Percentiles rank a stretch among this genome's conserved stretches.
Evolutionary conservation across 2,113 vertebrate genomes (phyloP).

Genomic region (Cochlearius cochlearius): DNA sequence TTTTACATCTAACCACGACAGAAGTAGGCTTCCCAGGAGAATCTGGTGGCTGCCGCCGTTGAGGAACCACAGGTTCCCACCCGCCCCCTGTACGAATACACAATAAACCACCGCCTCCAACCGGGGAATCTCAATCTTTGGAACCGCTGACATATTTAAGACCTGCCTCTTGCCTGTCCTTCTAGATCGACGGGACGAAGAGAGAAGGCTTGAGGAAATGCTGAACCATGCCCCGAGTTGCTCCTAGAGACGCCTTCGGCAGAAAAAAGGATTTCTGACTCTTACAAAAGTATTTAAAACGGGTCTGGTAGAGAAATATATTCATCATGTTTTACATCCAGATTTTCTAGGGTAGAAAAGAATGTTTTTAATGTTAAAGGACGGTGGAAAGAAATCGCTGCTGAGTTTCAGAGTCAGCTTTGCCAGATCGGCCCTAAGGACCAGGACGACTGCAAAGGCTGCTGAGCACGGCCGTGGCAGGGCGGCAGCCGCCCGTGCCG

Average conservation of each 20-base stretch:
- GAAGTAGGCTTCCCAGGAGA: not conserved
- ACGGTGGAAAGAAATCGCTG: not conserved
- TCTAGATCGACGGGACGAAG: fast-evolving
- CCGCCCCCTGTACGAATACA: not conserved
- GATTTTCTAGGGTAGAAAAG: not conserved
- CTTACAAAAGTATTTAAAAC: not conserved
- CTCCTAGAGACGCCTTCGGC: not conserved
- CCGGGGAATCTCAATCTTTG: fast-evolving
- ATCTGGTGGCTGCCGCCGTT: not conserved
- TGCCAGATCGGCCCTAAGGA: not conserved
- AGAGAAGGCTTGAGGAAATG: not conserved
- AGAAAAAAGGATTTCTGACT: not conserved
- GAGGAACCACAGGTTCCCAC: not conserved
- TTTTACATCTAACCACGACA: not conserved
- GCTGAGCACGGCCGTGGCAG: not conserved
- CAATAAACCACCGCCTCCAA: not conserved
- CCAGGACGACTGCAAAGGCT: fast-evolving
- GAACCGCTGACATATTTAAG: fast-evolving
- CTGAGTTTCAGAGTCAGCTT: not conserved
- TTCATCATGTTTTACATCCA: not conserved
- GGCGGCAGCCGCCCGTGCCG: not conserved
- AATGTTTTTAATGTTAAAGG: not conserved
- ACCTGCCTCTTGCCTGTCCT: not conserved
- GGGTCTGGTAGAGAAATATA: not conserved
- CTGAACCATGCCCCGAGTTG: not conserved